A percentile compares a stretch with the other conserved stretches of the same genome.
Evolutionary conservation across 2,888 invertebrate species (phyloP).

Genomic region (Muschampia plurimacula): DNA sequence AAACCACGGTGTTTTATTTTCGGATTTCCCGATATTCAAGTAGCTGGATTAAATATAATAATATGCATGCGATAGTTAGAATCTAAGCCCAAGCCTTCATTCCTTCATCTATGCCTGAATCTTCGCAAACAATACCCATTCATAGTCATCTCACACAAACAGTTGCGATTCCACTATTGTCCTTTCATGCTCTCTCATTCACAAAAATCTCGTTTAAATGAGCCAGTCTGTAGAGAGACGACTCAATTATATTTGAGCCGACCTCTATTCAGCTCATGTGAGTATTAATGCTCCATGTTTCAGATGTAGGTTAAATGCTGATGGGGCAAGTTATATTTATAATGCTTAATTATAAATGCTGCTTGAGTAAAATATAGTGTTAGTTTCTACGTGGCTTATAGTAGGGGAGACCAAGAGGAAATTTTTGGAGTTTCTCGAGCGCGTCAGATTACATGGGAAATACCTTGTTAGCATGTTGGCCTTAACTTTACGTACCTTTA

Average conservation of each 20-base stretch:
- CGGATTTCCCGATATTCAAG: too few relatives aligned
- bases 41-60: too few relatives aligned
- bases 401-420: neutral
- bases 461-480: too few relatives aligned
- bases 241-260: slow-evolving; percentile 31
- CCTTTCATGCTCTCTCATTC: slow-evolving; percentile 11
- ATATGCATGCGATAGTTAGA: too few relatives aligned
- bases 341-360: neutral
- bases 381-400: neutral
- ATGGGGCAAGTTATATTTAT: neutral
- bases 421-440: too few relatives aligned
- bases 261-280: slow-evolving; percentile 29
- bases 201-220: slow-evolving; percentile 37
- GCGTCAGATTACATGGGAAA: too few relatives aligned
- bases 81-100: too few relatives aligned
- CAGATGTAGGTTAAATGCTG: slow-evolving; percentile 22
- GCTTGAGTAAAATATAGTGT: neutral
- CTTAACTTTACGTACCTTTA: too few relatives aligned
- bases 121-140: slow-evolving; percentile 14
- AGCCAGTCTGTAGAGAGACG: slow-evolving; percentile 18
- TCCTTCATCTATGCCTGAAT: neutral
- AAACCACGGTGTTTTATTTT: too few relatives aligned
- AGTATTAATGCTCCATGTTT: slow-evolving; percentile 13
- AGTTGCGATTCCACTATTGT: slow-evolving; percentile 20
- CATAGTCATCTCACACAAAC: slow-evolving; percentile 39